These are phyloP conservation scores for Drosophila phalerata DNA, from an alignment of 2,888 invertebrate genomes.

Conservation along the genomic window DNA sequence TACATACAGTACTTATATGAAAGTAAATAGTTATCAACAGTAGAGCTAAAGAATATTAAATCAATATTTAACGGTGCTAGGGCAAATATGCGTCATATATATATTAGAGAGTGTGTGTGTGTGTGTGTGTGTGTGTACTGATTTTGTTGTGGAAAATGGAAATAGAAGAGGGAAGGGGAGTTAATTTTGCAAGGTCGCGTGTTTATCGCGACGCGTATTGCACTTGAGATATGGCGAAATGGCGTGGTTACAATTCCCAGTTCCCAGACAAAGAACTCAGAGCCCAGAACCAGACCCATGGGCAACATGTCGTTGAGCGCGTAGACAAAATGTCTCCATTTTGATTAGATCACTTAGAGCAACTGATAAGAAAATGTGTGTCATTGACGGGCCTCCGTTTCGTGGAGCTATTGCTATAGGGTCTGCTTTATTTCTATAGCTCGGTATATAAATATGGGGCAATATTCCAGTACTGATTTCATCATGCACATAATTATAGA, in stretches of 20 bases:
- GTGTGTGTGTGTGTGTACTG: conserved; percentile 37
- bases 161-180: neutral
- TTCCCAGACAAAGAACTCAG: neutral
- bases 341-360: conserved; percentile 59
- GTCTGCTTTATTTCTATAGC: conserved; percentile 6
- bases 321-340: conserved; percentile 67
- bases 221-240: conserved; percentile 74
- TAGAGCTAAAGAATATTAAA: conserved; percentile 67
- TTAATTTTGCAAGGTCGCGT: conserved; percentile 69
- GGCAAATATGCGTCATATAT: conserved; percentile 72
- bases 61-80: conserved; percentile 78
- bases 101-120: neutral
- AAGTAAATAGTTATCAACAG: conserved; percentile 45
- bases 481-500: conserved; percentile 24
- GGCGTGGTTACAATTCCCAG: conserved; percentile 56
- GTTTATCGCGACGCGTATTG: conserved; percentile 72
- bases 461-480: conserved; percentile 31
- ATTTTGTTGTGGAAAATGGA: neutral
- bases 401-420: neutral
- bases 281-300: conserved; percentile 9
- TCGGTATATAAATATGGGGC: neutral
- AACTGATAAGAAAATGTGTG: conserved; percentile 48
- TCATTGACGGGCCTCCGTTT: conserved; percentile 46
- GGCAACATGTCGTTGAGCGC: conserved; percentile 61
- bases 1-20: conserved; percentile 14